Conservation (phyloP, 2,888 invertebrate species). For the Acrocyrtus sp. region DNA sequence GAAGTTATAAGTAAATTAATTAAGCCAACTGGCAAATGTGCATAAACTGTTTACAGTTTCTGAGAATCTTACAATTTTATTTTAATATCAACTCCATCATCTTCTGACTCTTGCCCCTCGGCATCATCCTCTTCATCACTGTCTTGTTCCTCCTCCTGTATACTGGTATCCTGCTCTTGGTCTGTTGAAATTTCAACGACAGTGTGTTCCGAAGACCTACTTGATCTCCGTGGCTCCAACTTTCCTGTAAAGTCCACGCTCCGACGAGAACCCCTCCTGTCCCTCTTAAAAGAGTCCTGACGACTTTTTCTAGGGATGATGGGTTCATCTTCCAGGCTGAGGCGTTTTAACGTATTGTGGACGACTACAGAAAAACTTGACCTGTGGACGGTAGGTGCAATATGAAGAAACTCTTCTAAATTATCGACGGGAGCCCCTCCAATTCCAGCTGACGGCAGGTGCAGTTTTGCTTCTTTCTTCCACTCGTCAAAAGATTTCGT, state of each 20-base stretch:
- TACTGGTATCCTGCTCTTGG: background rate
- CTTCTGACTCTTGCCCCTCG: background rate
- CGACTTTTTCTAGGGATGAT: no score
- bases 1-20: no score
- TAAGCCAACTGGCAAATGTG: no score
- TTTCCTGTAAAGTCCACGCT: no score
- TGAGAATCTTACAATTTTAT: no score
- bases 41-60: no score
- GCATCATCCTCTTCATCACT: background rate
- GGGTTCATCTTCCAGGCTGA: slow-evolving; percentile 10
- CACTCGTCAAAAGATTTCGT: slow-evolving; percentile 16
- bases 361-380: background rate
- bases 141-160: background rate
- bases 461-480: slow-evolving; percentile 24
- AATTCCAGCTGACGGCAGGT: slow-evolving; percentile 17
- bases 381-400: background rate
- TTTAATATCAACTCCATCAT: slow-evolving; percentile 1
- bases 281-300: no score
- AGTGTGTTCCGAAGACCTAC: no score
- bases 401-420: slow-evolving; percentile 9
- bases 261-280: no score
- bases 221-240: background rate
- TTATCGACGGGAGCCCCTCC: slow-evolving; percentile 23
- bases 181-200: no score
- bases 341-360: background rate